Conservation (phyloP, 2,888 invertebrate species). For the Meteorus colon region DNA sequence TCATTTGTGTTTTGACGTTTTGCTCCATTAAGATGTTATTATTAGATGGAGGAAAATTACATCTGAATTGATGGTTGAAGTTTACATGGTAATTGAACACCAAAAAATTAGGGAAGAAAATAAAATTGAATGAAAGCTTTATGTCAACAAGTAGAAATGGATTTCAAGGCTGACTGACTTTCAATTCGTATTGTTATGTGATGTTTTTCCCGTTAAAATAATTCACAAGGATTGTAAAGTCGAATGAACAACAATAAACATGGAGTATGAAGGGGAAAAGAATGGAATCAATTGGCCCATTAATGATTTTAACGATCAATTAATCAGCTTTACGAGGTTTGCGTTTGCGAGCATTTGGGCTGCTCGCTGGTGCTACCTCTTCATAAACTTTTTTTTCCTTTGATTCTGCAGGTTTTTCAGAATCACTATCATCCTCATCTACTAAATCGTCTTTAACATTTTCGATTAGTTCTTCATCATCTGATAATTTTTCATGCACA, state of each 20-base stretch:
- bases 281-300: not conserved
- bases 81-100: not conserved
- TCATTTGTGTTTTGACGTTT: not conserved
- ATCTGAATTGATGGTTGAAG: not conserved
- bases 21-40: not conserved
- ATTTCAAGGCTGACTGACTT: not conserved
- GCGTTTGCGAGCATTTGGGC: slow-evolving; percentile 81
- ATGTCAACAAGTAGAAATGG: not conserved
- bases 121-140: not conserved
- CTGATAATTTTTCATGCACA: slow-evolving; percentile 67
- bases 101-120: not conserved
- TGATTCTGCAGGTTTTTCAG: slow-evolving; percentile 70
- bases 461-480: slow-evolving; percentile 75
- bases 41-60: not conserved
- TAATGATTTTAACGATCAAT: slow-evolving; percentile 44
- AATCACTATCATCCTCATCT: slow-evolving; percentile 75
- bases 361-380: slow-evolving; percentile 69
- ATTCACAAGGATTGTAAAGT: not conserved
- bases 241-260: slow-evolving; percentile 10
- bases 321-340: slow-evolving; percentile 84
- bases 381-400: slow-evolving; percentile 71
- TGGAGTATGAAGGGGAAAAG: not conserved
- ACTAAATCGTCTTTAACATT: slow-evolving; percentile 81
- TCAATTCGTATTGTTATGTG: not conserved
- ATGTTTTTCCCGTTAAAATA: not conserved